Percentiles rank a stretch among this genome's conserved stretches.
These are phyloP conservation scores for Miichthys miiuy DNA, from an alignment of 2,797 vertebrate species.

Conservation along the genomic window DNA sequence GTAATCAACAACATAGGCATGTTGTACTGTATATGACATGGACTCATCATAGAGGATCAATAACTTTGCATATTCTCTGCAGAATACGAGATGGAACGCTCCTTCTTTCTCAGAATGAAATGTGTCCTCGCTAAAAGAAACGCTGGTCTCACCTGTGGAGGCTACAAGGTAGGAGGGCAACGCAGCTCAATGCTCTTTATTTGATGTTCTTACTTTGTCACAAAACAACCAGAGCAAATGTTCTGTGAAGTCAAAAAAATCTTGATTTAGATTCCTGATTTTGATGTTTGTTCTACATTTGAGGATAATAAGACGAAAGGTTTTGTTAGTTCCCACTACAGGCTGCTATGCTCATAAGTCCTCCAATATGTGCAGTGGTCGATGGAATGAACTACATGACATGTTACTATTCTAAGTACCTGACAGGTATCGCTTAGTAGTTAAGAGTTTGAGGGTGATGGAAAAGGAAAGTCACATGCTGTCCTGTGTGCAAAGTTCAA, in stretches of 20 bases:
- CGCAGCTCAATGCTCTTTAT: not conserved
- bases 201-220: not conserved
- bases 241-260: not conserved
- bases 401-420: not conserved
- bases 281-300: not conserved
- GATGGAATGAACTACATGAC: not conserved
- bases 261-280: no score
- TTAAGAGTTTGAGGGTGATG: not conserved
- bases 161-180: slow-evolving; percentile 91
- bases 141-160: slow-evolving; percentile 96
- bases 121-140: slow-evolving; percentile 97
- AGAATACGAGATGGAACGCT: slow-evolving; percentile 98
- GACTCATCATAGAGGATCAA: not conserved
- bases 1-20: slow-evolving; percentile 67
- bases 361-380: not conserved
- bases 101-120: slow-evolving; percentile 98
- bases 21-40: not conserved
- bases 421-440: no score
- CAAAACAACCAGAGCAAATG: not conserved
- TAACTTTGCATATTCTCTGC: slow-evolving; percentile 23
- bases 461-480: no score
- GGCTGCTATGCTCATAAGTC: not conserved
- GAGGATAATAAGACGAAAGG: not conserved
- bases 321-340: not conserved
- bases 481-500: no score